Conservation (phyloP, 2,113 vertebrate genomes). For the Puma concolor region DNA sequence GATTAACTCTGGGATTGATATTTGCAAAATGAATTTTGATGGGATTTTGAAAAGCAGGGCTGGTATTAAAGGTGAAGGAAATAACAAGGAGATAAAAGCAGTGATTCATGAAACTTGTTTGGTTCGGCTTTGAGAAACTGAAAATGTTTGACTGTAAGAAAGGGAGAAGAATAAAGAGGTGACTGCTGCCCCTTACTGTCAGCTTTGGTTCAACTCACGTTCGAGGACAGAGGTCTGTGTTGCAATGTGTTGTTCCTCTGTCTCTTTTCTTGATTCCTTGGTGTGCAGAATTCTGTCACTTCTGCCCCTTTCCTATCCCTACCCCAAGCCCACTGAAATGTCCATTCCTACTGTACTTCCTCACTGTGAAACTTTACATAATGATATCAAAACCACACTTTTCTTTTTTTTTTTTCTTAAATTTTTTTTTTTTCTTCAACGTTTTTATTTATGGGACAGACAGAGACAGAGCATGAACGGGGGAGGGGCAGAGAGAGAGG, state of each 20-base stretch:
- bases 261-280: not conserved
- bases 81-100: conserved; percentile 64
- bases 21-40: conserved; percentile 82
- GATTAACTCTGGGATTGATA: conserved; percentile 81
- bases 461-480: too few species aligned
- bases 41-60: conserved; percentile 80
- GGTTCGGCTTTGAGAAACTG: not conserved
- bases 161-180: not conserved
- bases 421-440: too few species aligned
- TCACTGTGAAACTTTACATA: not conserved
- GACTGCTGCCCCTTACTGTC: not conserved
- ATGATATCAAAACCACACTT: not conserved
- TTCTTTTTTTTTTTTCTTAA: too few species aligned
- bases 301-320: not conserved
- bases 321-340: not conserved
- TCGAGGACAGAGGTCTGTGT: not conserved
- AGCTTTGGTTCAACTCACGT: not conserved
- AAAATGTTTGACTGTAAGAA: not conserved
- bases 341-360: not conserved
- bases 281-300: not conserved
- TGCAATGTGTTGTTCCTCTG: not conserved
- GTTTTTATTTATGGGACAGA: too few species aligned
- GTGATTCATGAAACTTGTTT: not conserved
- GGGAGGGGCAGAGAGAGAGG: too few species aligned
- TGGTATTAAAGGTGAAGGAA: conserved; percentile 74